phyloP scores from a whole-genome alignment of 1,140 invertebrate genomes.

The Drosophila quadrilineata region DNA sequence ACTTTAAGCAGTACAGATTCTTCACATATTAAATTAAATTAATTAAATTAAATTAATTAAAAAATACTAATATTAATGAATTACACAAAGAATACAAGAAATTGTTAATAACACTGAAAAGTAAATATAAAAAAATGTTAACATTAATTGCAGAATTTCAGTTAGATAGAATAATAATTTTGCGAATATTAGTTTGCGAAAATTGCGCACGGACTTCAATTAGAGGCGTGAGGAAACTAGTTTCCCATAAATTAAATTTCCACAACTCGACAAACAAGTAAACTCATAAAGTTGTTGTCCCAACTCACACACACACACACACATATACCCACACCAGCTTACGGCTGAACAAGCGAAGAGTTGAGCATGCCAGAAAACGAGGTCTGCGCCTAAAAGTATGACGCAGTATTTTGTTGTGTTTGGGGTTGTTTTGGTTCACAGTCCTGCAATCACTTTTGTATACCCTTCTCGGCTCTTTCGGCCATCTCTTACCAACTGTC shows the following conservation, averaged over 20 bases:
- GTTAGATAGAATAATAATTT: slow-evolving; percentile 30
- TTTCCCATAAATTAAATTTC: slow-evolving; percentile 75
- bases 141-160: not conserved
- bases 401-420: slow-evolving; percentile 60
- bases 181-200: too few species aligned
- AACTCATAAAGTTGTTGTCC: slow-evolving; percentile 67
- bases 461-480: not conserved
- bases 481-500: not conserved
- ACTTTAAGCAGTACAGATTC: too few species aligned
- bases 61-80: too few species aligned
- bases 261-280: slow-evolving; percentile 71
- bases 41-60: too few species aligned
- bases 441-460: slow-evolving; percentile 15
- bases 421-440: slow-evolving; percentile 39
- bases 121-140: not conserved
- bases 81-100: too few species aligned
- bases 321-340: slow-evolving; percentile 22
- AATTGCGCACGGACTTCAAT: slow-evolving; percentile 60
- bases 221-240: slow-evolving; percentile 67
- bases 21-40: too few species aligned
- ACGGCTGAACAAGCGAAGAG: slow-evolving; percentile 41
- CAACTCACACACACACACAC: slow-evolving; percentile 28
- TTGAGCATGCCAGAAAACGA: slow-evolving; percentile 29
- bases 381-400: slow-evolving; percentile 62
- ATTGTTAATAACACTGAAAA: not conserved